phyloP scores from a whole-genome alignment of 2,797 vertebrate genomes.

The Xiphophorus birchmanni region DNA sequence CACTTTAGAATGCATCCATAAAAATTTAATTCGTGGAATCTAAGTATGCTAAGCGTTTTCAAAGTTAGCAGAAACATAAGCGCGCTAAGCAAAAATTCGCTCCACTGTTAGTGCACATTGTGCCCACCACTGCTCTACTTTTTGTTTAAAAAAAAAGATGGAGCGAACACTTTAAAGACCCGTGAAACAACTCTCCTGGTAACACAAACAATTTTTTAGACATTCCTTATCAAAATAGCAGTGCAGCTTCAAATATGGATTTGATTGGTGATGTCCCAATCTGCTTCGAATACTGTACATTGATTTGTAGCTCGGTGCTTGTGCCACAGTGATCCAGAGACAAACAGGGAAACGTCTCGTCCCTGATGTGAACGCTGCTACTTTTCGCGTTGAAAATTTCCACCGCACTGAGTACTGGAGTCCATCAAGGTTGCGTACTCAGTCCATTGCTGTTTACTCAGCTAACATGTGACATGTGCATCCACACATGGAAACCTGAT shows the following conservation, averaged over 20 bases:
- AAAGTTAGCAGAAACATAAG: no score
- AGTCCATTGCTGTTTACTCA: neutral
- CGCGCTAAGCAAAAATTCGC: no score
- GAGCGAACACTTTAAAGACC: neutral
- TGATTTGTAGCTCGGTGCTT: neutral
- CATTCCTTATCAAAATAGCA: neutral
- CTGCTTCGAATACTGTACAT: neutral
- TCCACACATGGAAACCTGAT: neutral
- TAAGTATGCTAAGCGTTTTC: no score
- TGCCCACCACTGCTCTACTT: neutral
- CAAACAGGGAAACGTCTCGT: neutral
- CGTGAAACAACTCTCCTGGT: neutral
- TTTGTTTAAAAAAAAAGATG: neutral
- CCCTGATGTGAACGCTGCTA: neutral
- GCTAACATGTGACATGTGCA: neutral
- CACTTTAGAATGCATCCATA: no score
- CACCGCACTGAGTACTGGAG: neutral
- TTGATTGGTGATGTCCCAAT: neutral
- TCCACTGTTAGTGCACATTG: no score
- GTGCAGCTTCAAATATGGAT: neutral
- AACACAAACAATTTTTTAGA: neutral
- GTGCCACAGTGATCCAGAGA: neutral
- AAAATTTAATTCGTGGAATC: no score
- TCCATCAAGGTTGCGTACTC: neutral
- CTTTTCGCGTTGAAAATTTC: neutral